These are phyloP conservation scores for Microctonus brassicae DNA, from an alignment of 2,888 invertebrate genomes.

Conservation along the genomic window DNA sequence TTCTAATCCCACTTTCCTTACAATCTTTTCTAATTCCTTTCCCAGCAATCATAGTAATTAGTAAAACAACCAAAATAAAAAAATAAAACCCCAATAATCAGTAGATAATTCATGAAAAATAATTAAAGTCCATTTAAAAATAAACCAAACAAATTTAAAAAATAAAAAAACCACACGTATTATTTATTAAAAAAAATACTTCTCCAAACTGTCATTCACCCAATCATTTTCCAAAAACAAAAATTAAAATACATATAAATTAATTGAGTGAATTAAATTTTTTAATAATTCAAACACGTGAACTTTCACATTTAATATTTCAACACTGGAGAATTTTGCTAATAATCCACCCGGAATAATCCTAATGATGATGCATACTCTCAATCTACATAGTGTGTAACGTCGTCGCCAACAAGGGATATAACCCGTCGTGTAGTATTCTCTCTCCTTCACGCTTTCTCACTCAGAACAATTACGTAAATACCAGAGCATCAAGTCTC, in stretches of 20 bases:
- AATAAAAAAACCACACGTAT: too few species aligned
- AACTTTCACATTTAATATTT: neutral
- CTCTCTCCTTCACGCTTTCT: constrained; percentile 26
- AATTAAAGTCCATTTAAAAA: neutral
- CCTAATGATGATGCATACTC: constrained; percentile 44
- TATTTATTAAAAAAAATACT: too few species aligned
- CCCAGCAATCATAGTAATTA: neutral
- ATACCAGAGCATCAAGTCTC: constrained; percentile 42
- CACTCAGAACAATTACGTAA: constrained; percentile 49
- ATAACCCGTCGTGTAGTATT: constrained; percentile 13
- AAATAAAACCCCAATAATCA: neutral
- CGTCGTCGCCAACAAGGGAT: constrained; percentile 41
- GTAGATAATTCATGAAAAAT: neutral
- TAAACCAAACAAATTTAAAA: too few species aligned
- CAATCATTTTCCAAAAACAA: too few species aligned
- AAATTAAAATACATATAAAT: too few species aligned
- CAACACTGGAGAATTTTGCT: constrained; percentile 2
- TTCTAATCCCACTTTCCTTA: too few species aligned
- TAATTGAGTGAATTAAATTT: too few species aligned
- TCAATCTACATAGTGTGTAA: constrained; percentile 33
- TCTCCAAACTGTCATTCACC: too few species aligned
- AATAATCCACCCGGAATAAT: constrained; percentile 1
- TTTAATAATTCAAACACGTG: too few species aligned
- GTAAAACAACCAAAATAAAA: neutral
- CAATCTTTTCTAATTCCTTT: neutral